phyloP scores from a whole-genome alignment of 2,797 vertebrate species.

The Linurgus olivaceus region DNA sequence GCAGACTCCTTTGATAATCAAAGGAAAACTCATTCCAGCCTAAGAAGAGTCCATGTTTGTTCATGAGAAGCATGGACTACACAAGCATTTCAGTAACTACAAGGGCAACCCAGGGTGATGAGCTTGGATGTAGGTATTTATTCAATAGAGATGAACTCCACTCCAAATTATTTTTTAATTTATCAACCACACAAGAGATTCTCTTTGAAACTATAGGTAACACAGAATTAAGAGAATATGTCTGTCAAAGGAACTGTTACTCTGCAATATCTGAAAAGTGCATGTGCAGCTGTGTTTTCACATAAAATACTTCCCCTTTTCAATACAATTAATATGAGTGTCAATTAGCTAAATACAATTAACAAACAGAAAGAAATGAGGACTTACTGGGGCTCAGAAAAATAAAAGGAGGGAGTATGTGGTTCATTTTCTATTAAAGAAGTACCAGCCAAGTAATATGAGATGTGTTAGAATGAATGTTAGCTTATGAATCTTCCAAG shows the following conservation, averaged over 20 bases:
- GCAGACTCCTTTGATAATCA: background rate
- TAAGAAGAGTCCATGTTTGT: background rate
- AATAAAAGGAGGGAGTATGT: fast-evolving
- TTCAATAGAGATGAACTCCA: background rate
- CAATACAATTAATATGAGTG: background rate
- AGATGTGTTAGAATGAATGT: background rate
- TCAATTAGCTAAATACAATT: background rate
- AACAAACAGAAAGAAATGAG: background rate
- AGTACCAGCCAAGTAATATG: background rate
- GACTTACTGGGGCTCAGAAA: background rate
- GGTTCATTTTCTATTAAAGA: background rate
- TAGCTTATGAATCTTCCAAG: background rate
- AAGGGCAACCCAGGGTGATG: background rate
- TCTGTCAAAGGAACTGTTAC: background rate
- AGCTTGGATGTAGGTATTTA: background rate
- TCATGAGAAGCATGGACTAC: background rate
- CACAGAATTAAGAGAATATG: background rate
- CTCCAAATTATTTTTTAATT: background rate
- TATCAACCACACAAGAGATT: background rate
- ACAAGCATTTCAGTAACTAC: background rate
- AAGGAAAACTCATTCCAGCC: background rate
- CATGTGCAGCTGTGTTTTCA: background rate
- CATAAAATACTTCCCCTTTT: background rate
- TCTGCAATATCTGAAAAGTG: background rate
- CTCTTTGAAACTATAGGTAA: background rate